A percentile compares a stretch with the other conserved stretches of the same genome.
Evolutionary conservation across 2,797 vertebrate genomes (phyloP).

Genomic region (Siniperca undulata): DNA sequence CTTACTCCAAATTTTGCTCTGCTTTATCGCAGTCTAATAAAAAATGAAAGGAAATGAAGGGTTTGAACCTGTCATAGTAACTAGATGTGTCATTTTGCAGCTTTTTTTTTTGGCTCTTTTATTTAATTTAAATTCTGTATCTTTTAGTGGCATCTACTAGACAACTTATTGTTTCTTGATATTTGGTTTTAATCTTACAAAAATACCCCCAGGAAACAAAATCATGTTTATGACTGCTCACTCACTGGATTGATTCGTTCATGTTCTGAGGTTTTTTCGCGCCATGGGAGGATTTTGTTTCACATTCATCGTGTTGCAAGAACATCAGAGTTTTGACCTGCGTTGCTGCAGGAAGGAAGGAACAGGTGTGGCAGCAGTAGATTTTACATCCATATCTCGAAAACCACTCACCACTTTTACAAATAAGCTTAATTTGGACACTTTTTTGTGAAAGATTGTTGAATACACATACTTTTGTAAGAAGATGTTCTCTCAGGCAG

Average conservation of each 20-base stretch:
- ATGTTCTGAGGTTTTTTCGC: slow-evolving; percentile 27
- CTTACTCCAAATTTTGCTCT: slow-evolving; percentile 20
- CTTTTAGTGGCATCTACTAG: not conserved
- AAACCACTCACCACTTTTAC: slow-evolving; percentile 34
- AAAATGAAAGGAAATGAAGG: slow-evolving; percentile 24
- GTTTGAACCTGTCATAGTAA: not conserved
- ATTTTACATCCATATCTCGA: slow-evolving; percentile 67
- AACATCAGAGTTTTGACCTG: slow-evolving; percentile 61
- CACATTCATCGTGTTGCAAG: slow-evolving; percentile 46
- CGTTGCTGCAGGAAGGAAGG: slow-evolving; percentile 82
- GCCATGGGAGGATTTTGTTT: slow-evolving; percentile 47
- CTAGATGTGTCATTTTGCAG: not conserved
- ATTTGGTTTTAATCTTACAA: not conserved
- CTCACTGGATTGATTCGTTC: slow-evolving; percentile 44
- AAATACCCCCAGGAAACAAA: not conserved
- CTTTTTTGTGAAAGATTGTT: slow-evolving; percentile 47
- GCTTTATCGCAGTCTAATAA: slow-evolving; percentile 3
- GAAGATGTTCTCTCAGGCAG: slow-evolving; percentile 27
- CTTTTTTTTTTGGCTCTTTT: not conserved
- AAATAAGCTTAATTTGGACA: slow-evolving; percentile 36
- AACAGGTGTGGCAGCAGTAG: slow-evolving; percentile 82
- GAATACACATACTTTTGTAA: slow-evolving; percentile 23
- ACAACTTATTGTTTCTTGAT: not conserved
- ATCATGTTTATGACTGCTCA: not conserved
- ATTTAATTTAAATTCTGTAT: not conserved